These are phyloP conservation scores for Pardosa pseudoannulata DNA, from an alignment of 2,888 invertebrate species.

Conservation along the genomic window DNA sequence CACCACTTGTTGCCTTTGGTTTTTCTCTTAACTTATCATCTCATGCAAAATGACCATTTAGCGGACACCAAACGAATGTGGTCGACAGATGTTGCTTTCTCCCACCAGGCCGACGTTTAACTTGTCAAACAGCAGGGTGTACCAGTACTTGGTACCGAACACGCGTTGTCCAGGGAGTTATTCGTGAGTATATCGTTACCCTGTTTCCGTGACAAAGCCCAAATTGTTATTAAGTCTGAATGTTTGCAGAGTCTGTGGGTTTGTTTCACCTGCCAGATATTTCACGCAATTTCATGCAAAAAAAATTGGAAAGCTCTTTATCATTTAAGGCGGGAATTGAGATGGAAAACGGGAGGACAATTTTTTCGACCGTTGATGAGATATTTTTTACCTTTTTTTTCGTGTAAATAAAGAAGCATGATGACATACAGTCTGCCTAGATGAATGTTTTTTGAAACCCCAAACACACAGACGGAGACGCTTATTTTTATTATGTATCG, in stretches of 20 bases:
- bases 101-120: slow-evolving; percentile 37
- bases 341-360: too few relatives aligned
- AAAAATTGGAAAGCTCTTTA: background rate
- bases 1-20: slow-evolving; percentile 41
- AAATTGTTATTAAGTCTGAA: background rate
- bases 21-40: too few relatives aligned
- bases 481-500: too few relatives aligned
- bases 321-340: too few relatives aligned
- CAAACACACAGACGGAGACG: too few relatives aligned
- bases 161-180: background rate
- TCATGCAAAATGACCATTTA: slow-evolving; percentile 58
- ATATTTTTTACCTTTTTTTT: too few relatives aligned
- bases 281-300: slow-evolving; percentile 1
- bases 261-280: background rate
- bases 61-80: background rate
- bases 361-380: too few relatives aligned
- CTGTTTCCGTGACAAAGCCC: background rate
- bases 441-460: too few relatives aligned
- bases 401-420: too few relatives aligned
- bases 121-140: slow-evolving; percentile 48
- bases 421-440: too few relatives aligned
- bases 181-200: background rate
- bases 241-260: slow-evolving; percentile 14
- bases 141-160: slow-evolving; percentile 23
- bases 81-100: slow-evolving; percentile 52